Conservation (phyloP, 2,797 vertebrate genomes). For the Manis pentadactyla region DNA sequence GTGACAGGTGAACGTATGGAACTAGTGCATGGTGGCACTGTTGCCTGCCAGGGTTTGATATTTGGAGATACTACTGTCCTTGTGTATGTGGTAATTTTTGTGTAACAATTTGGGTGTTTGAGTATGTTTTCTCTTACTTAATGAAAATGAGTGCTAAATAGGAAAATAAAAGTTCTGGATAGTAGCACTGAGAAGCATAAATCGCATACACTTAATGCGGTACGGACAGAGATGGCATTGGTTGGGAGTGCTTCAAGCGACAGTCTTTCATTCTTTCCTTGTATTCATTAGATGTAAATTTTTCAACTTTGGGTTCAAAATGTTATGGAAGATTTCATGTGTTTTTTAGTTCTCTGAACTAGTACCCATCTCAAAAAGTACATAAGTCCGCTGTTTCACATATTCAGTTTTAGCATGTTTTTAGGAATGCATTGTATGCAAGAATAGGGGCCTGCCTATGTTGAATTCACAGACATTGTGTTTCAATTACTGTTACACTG, state of each 20-base stretch:
- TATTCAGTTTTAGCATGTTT: not conserved
- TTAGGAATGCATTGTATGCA: not conserved
- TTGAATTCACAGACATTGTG: conserved; percentile 23
- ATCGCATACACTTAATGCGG: not conserved
- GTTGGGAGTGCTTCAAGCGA: not conserved
- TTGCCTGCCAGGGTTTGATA: not conserved
- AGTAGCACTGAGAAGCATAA: not conserved
- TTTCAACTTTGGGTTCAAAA: not conserved
- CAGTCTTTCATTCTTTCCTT: not conserved
- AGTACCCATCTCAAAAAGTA: not conserved
- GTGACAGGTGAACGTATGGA: not conserved
- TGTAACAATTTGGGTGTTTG: not conserved
- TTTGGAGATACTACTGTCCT: not conserved
- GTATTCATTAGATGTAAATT: not conserved
- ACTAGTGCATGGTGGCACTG: not conserved
- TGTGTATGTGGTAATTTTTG: not conserved
- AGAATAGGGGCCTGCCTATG: not conserved
- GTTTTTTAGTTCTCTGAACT: not conserved
- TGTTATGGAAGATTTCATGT: not conserved
- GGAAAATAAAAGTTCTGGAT: conserved; percentile 35
- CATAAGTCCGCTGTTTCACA: not conserved
- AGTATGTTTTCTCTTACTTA: conserved; percentile 38
- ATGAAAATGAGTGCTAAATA: conserved; percentile 19
- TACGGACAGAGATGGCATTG: not conserved
- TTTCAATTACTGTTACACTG: not conserved